Conservation (phyloP, 2,113 vertebrate species). For the Cephalopholis sonnerati region DNA sequence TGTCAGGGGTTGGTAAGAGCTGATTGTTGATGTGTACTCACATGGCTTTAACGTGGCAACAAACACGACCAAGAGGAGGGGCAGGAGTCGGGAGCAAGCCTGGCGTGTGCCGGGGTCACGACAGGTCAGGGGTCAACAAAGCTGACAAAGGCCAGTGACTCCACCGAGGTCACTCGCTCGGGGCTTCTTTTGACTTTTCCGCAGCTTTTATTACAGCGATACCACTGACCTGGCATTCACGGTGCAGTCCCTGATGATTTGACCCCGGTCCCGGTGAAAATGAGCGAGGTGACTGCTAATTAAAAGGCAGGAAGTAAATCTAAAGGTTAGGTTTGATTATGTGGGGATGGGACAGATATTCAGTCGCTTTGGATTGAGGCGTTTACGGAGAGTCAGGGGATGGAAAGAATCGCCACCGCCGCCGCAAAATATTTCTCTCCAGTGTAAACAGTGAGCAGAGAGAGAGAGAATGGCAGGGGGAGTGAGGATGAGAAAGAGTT, state of each 20-base stretch:
- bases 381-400: slow-evolving; percentile 12
- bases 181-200: slow-evolving; percentile 28
- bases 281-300: slow-evolving; percentile 31
- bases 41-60: slow-evolving; percentile 62
- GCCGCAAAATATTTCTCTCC: slow-evolving; percentile 37
- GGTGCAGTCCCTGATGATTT: slow-evolving; percentile 39
- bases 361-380: slow-evolving; percentile 10
- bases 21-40: slow-evolving; percentile 59
- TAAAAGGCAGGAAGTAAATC: slow-evolving; percentile 34
- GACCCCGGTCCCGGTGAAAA: slow-evolving; percentile 14
- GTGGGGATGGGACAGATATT: background rate
- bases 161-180: slow-evolving; percentile 55
- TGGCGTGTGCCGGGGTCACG: slow-evolving; percentile 71
- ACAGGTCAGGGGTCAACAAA: slow-evolving; percentile 70
- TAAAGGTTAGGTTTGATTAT: slow-evolving; percentile 43
- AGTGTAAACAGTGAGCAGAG: slow-evolving; percentile 32
- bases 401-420: slow-evolving; percentile 33
- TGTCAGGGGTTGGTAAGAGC: background rate
- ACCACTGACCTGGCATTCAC: slow-evolving; percentile 64
- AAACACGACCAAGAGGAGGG: slow-evolving; percentile 45
- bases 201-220: slow-evolving; percentile 50
- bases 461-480: background rate
- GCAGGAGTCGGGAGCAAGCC: slow-evolving; percentile 38
- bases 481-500: slow-evolving; percentile 11
- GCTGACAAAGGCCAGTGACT: slow-evolving; percentile 63